Evolutionary conservation across 2,888 invertebrate species (phyloP), one percentile per base, ranked within the genome.

Genomic region (Pristionchus arcanus): DNA sequence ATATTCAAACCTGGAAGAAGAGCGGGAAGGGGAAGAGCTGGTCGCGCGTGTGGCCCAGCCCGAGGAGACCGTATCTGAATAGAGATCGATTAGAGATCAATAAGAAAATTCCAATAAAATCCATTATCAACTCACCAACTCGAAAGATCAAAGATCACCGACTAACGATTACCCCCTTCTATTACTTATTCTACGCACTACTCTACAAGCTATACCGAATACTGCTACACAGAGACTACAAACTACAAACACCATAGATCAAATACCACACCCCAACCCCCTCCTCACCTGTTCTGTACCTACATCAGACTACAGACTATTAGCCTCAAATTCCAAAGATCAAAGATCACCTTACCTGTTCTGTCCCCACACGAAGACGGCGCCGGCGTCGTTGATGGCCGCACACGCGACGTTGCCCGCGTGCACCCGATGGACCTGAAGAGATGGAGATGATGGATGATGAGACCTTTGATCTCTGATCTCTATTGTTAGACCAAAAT

Each of bases 301-400:
- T 13, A 49, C 42, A 49, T 42, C 34, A 81, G 49, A 19, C 42
- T 81, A 25, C 42, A 37, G 21, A 49, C 34, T 42, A 42, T 49
- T 49, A 81, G 15, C 34, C 34, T 19, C 71, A 71, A 34, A 71
- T 15, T 19, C 19, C 71, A 71, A 81, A 53, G 49, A 81, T 74
- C 81, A 81, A 53, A 81, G 49, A 81, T 28, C 81, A 49, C 2
- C 83, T 83, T 77, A 92, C 88, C 94, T 91, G 90, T 94, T 94
- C 74, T 94, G 92, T 53, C 94, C 94, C 94, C 94, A 94, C n/a
- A 93, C 90, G 90, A 92, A 94, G 7, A 92, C 53, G n/a, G 92
- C 90, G 11, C 92, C 93, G 21, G 91, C 90, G n/a, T 91, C 91
- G 89, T 91, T 94, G 34, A 93, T 71, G 0, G 94, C 94, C 0